phyloP scores from a whole-genome alignment of 2,888 invertebrate genomes.

The Rhaphigaster nebulosa region DNA sequence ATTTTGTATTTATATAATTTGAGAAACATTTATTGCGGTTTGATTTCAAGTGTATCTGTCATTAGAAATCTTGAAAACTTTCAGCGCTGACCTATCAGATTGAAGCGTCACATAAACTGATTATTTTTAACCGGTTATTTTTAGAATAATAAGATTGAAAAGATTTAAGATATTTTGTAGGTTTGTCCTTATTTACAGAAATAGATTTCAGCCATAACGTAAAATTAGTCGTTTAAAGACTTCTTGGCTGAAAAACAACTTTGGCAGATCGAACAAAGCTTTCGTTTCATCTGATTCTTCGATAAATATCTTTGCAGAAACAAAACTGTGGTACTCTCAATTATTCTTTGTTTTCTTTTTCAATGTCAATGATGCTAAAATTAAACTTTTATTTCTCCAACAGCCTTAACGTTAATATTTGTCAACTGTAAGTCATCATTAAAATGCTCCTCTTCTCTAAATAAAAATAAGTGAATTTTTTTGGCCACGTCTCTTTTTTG shows the following conservation, averaged over 20 bases:
- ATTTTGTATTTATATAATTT: background rate
- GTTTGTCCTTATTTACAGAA: background rate
- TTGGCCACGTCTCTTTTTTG: no score
- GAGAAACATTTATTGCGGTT: background rate
- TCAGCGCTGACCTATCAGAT: background rate
- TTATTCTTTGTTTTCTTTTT: background rate
- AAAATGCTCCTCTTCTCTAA: no score
- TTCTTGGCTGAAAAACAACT: background rate
- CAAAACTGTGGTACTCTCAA: background rate
- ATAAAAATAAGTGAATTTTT: no score
- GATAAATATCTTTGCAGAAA: background rate
- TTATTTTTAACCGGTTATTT: background rate
- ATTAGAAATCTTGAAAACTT: background rate
- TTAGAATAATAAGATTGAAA: background rate
- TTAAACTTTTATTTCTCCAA: background rate
- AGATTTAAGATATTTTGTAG: background rate
- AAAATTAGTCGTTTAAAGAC: background rate
- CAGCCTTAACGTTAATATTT: no score
- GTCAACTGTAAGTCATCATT: background rate
- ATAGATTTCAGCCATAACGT: background rate
- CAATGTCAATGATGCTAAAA: background rate
- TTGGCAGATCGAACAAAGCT: slow-evolving; percentile 11
- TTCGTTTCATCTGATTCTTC: background rate
- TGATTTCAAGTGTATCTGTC: background rate
- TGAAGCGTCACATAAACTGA: background rate